These are phyloP conservation scores for Drosophila busckii DNA, from an alignment of 1,140 invertebrate species.

Conservation along the genomic window DNA sequence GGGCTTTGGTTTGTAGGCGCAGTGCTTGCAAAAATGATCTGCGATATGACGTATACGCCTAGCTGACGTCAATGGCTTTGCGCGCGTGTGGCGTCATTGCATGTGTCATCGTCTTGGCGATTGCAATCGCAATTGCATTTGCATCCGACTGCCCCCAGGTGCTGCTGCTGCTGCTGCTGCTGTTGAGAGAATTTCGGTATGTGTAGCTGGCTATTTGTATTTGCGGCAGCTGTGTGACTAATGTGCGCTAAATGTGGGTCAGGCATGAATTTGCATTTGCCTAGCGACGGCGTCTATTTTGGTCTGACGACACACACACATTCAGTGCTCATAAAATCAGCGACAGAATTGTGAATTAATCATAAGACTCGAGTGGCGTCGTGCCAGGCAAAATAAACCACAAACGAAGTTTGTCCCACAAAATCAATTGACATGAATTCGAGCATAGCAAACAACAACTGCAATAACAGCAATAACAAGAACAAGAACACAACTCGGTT, in stretches of 20 bases:
- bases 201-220: constrained; percentile 15
- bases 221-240: constrained; percentile 54
- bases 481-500: constrained; percentile 24
- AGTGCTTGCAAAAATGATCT: background rate
- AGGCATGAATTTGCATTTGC: constrained; percentile 76
- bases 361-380: constrained; percentile 43
- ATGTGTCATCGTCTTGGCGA: constrained; percentile 55
- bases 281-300: constrained; percentile 54
- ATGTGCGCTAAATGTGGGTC: constrained; percentile 61
- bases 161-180: constrained; percentile 7
- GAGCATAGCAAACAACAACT: constrained; percentile 8
- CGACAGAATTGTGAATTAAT: constrained; percentile 65
- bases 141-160: constrained; percentile 34
- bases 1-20: background rate
- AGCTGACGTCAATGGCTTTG: constrained; percentile 54
- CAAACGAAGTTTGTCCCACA: constrained; percentile 14
- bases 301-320: constrained; percentile 44
- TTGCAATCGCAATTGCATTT: constrained; percentile 40
- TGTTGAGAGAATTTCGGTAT: constrained; percentile 3
- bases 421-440: constrained; percentile 74
- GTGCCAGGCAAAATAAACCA: constrained; percentile 49
- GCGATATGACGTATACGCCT: constrained; percentile 46
- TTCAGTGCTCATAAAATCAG: constrained; percentile 66
- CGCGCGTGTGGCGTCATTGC: constrained; percentile 25
- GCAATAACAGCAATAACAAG: constrained; percentile 35